Conservation (phyloP, 2,797 vertebrate species). For the Gobio occitaniae region DNA sequence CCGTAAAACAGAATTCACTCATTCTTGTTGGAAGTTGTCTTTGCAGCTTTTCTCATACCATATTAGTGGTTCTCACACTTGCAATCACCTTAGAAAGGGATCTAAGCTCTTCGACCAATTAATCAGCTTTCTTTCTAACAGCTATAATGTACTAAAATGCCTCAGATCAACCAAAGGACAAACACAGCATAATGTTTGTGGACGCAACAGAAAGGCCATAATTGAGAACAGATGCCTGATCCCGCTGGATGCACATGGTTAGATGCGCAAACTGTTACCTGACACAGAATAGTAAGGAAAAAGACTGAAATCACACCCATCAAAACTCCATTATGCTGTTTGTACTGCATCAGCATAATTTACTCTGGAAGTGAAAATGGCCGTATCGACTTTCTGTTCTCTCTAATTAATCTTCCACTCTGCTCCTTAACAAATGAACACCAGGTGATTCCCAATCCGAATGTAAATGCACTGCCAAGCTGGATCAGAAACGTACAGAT, state of each 20-base stretch:
- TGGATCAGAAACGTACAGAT: conserved; percentile 34
- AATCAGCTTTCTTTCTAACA: background rate
- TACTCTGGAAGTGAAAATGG: conserved; percentile 66
- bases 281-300: conserved; percentile 17
- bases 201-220: conserved; percentile 32
- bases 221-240: conserved; percentile 50
- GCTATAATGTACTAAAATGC: background rate
- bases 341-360: conserved; percentile 64
- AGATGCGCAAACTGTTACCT: conserved; percentile 14
- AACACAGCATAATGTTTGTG: conserved; percentile 2
- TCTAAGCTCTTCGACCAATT: conserved; percentile 5
- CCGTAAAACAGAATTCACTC: background rate
- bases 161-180: conserved; percentile 16
- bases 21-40: background rate
- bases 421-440: conserved; percentile 58
- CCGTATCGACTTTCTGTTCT: conserved; percentile 67
- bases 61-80: background rate
- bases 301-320: background rate
- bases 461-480: conserved; percentile 42
- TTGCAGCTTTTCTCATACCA: background rate
- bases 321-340: conserved; percentile 12
- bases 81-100: background rate
- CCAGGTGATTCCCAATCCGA: conserved; percentile 49
- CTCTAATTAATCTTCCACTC: conserved; percentile 59
- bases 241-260: background rate